Conservation (phyloP, 1,140 invertebrate genomes). For the Aricia agestis region DNA sequence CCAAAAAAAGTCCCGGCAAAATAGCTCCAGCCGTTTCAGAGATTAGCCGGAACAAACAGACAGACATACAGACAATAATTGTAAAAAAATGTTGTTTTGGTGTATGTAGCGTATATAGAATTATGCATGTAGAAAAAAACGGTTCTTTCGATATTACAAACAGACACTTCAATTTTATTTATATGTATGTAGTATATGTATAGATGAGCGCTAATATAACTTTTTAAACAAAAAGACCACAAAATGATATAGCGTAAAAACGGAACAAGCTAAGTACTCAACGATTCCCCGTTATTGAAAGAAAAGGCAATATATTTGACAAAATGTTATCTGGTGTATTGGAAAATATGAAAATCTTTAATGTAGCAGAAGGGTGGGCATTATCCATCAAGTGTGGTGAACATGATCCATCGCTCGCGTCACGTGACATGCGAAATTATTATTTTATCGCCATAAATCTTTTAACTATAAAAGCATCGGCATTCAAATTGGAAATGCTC, state of each 20-base stretch:
- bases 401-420: background rate
- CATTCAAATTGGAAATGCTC: background rate
- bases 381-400: background rate
- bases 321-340: background rate
- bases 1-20: too few species aligned
- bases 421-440: background rate
- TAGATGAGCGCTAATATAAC: too few species aligned
- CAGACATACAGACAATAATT: too few species aligned
- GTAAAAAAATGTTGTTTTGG: too few species aligned
- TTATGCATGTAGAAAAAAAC: too few species aligned
- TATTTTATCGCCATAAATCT: background rate
- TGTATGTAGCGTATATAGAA: too few species aligned
- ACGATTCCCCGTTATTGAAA: background rate
- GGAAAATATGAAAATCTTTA: constrained; percentile 3
- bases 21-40: too few species aligned
- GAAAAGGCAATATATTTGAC: background rate
- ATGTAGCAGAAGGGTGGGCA: background rate
- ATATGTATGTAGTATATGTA: too few species aligned
- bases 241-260: background rate
- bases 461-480: background rate
- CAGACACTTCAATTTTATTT: too few species aligned
- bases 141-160: too few species aligned
- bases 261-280: background rate
- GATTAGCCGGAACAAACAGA: too few species aligned
- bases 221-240: background rate